Conservation (phyloP, 2,888 invertebrate genomes). For the Abrostola tripartita region DNA sequence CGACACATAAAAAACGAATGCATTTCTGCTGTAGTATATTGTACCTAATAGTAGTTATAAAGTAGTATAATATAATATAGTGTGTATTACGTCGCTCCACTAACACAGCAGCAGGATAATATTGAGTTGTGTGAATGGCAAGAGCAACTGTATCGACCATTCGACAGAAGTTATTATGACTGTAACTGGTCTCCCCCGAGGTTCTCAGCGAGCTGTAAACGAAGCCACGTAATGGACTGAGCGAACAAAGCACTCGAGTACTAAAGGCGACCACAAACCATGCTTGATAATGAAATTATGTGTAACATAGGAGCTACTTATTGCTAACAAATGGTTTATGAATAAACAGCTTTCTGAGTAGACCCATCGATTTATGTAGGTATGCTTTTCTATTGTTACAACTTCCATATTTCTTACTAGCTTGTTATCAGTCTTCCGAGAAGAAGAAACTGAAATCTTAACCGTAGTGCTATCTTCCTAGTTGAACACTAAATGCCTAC, state of each 20-base stretch:
- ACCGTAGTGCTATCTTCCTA: no score
- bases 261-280: conserved; percentile 52
- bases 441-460: no score
- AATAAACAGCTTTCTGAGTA: conserved; percentile 25
- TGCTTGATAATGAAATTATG: conserved; percentile 63
- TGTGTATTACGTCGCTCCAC: conserved; percentile 28
- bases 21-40: conserved; percentile 10
- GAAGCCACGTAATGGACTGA: conserved; percentile 64
- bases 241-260: conserved; percentile 53
- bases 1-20: conserved; percentile 15
- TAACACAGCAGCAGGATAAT: conserved; percentile 42
- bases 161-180: conserved; percentile 68
- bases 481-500: no score
- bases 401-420: no score
- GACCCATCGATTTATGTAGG: not conserved
- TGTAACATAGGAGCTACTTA: conserved; percentile 57
- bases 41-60: conserved; percentile 19
- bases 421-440: no score
- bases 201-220: conserved; percentile 61
- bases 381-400: not conserved
- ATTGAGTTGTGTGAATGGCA: conserved; percentile 54
- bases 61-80: conserved; percentile 16
- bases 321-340: conserved; percentile 24
- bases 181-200: conserved; percentile 64
- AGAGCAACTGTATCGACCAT: conserved; percentile 54